Base-by-base conservation (phyloP, 2,888 invertebrate species). In the Cynaeus angustus region DNA sequence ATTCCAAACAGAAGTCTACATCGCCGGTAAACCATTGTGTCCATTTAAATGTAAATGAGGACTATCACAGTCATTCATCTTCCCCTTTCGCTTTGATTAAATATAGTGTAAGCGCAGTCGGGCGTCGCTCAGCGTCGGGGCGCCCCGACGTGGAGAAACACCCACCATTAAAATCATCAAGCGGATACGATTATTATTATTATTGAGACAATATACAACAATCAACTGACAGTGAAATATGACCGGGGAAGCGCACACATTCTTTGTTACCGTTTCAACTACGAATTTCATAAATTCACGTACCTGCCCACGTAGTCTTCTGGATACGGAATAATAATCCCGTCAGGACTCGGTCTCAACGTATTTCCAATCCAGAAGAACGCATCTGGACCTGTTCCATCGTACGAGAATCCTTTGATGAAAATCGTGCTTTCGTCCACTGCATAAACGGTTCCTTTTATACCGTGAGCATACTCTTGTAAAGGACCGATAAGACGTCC, bases 341-440 rank as follows among this genome's bases (percentile, higher is more conserved):
- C 96, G 58, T 93, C 92, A 13, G 95, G 95, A 75, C 91, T 91
- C 1, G 95, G 95, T 73, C 92, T 88, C 0, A 91, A 88, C 2
- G 92, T 91, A 80, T 93, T 94, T 9, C 96, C 96, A 68, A 95
- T 93, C 96, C 95, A 96, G 88, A 96, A 96, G 86, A 91, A 95
- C 0, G 95, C 94, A 82, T 94, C 94, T 70, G 95, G 94, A 6
- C 93, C 95, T 5, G 91, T 92, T 43, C 96, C 96, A 81, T 96
- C 96, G 83, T 96, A 97, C 46, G 91, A 91, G 85, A 97, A 96
- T 43, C 92, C 92, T 80, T 93, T 92, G 79, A 97, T 92, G 86
- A 93, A 96, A 71, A 97, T 88, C 12, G 96, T 96, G 81, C 88
- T 91, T 82, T 96, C 96, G 82, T 97, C 96, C 4, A 96, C 94